Evolutionary conservation across 2,113 vertebrate genomes (phyloP).

Genomic region (Gallinago paraguaiae): DNA sequence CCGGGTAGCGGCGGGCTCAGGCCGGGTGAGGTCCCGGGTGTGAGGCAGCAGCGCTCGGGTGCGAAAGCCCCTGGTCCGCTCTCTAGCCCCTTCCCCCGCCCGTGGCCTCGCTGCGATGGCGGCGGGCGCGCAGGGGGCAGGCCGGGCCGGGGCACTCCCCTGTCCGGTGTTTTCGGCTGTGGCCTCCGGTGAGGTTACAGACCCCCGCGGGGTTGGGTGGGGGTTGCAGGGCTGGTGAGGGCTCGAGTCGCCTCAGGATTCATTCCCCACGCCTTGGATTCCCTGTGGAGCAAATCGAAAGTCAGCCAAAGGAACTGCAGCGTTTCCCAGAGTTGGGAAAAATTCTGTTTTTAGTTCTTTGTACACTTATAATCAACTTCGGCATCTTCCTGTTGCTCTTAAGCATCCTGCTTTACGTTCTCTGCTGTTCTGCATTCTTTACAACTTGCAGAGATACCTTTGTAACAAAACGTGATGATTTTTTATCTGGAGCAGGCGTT

Average conservation of each 20-base stretch:
- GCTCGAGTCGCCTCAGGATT: fast-evolving
- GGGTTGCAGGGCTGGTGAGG: neutral
- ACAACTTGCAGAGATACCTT: neutral
- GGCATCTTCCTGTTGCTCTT: too few species aligned
- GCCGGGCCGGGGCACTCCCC: fast-evolving
- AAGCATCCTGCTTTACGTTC: fast-evolving
- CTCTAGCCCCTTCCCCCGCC: fast-evolving
- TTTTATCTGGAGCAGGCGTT: fast-evolving
- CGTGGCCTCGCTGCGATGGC: neutral
- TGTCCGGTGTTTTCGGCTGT: fast-evolving
- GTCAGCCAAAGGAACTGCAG: neutral
- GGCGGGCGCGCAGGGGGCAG: neutral
- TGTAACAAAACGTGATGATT: neutral
- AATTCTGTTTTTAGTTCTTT: neutral
- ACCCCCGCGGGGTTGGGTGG: fast-evolving
- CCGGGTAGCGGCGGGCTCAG: neutral
- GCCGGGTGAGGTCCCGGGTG: neutral
- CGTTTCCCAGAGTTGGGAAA: neutral
- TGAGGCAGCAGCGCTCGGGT: neutral
- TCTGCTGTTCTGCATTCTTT: too few species aligned
- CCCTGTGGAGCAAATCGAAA: neutral
- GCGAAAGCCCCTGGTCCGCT: neutral
- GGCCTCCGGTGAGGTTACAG: fast-evolving
- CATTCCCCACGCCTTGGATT: neutral
- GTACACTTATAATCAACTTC: neutral